A percentile compares a stretch with the other conserved stretches of the same genome.
Conservation (phyloP, 1,140 invertebrate species). For the Lamellibrachia luymesi region DNA sequence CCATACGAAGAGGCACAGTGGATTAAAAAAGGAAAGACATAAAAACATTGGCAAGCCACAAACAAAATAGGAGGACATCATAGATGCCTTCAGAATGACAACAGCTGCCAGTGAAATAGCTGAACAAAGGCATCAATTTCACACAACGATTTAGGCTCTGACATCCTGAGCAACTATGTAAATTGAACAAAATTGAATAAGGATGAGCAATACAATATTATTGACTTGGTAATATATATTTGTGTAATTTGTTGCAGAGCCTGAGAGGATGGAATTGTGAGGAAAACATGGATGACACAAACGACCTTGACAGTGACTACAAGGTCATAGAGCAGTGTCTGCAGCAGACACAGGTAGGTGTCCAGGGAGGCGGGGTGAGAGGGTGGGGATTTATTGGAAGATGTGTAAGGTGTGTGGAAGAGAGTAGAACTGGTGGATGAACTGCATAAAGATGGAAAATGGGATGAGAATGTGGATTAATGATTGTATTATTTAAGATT, state of each 20-base stretch:
- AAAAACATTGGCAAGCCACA: too few relatives aligned
- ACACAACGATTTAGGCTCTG: too few relatives aligned
- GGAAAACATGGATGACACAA: not conserved
- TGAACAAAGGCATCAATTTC: too few relatives aligned
- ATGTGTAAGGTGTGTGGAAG: not conserved
- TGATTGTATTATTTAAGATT: not conserved
- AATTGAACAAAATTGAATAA: too few relatives aligned
- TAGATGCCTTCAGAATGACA: too few relatives aligned
- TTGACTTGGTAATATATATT: too few relatives aligned
- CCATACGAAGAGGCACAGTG: not conserved
- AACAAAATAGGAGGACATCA: too few relatives aligned
- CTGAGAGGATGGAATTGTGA: not conserved
- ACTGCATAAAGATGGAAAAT: not conserved
- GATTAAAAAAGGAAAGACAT: too few relatives aligned
- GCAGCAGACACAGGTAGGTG: not conserved
- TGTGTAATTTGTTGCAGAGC: not conserved
- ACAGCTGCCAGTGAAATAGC: too few relatives aligned
- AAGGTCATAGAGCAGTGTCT: constrained; percentile 4
- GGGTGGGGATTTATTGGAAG: too few relatives aligned
- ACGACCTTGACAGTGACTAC: not conserved
- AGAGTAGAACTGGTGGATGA: not conserved
- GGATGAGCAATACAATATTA: too few relatives aligned
- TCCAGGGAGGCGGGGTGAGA: not conserved
- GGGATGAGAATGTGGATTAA: not conserved
- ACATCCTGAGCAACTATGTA: too few relatives aligned